Evolutionary conservation across 2,888 invertebrate genomes (phyloP), one percentile per base, ranked within the genome.

Genomic region (Theretra japonica): DNA sequence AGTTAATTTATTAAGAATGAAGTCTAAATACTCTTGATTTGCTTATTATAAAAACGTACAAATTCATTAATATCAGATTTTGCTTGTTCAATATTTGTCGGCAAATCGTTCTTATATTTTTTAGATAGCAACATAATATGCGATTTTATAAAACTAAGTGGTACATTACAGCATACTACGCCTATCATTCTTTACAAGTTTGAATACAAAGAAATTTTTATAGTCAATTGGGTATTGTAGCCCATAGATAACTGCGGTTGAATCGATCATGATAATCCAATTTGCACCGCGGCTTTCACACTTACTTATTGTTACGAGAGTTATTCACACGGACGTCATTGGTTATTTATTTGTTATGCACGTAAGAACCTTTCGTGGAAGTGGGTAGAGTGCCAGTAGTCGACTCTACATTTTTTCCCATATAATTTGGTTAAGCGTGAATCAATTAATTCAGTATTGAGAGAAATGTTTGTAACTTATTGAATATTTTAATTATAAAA

Each of bases 221-320:
- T 70, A 11, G 41, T 33, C 23, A 58, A 23, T 23, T 70, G 41
- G 21, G 23, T 70, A n/a, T 70, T 70, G 30, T 5, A 19, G 41
- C 33, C 57, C 33, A 23, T 3, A 57, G 41, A 15, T 11, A 65
- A n/a, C 6, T 33, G 6, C 23, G 58, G n/a, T 41, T 30, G 30
- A 58, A 58, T 21, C 5, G 69, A 60, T 48, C 21, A 58, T 65
- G 68, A 81, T 82, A 75, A 71, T 77, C 79, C 76, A 80, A 68
- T 77, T 80, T 79, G 76, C 76, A 73, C 73, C 81, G 74, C 83
- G 83, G 87, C 88, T 90, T 90, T 90, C 88, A 86, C 88, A 83
- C 82, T 81, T 77, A 73, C 17, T 41, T 48, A 84, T 86, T 79
- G 83, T 89, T 88, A 89, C 80, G 48, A 65, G 41, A 65, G 65